Evolutionary conservation across 2,113 vertebrate genomes (phyloP), one percentile per base, ranked within the genome.

Genomic region (Acanthochromis polyacanthus): DNA sequence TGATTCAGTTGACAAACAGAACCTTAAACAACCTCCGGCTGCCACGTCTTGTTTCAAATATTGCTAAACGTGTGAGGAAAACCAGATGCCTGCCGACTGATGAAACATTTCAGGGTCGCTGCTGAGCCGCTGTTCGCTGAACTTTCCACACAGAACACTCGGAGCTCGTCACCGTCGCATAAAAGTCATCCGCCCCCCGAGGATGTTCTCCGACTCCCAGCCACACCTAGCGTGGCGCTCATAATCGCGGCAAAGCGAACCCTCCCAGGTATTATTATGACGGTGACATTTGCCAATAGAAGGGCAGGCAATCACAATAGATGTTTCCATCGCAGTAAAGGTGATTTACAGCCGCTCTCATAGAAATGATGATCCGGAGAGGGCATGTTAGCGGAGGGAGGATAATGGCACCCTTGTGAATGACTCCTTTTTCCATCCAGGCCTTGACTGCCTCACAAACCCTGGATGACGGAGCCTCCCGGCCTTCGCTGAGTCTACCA

Each of bases 221-320:
- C 66, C 8, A n/a, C 84, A 64, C 81, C 81, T 70, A 64, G 64
- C 28, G 30, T 51, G 64, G 53, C 55, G 30, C 83, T 84, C 81
- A 45, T 85, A 87, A 81, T 86, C 81, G 75, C 74, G 70, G 67
- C 30, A 62, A 68, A 73, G 76, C 62, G 20, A 71, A 43, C 14
- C 84, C 81, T 82, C 80, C 84, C 71, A 78, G 79, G 71, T 84
- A 22, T 89, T 84, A 88, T 84, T 80, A 88, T 74, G 75, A 87
- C 81, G 76, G 83, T 89, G 91, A 89, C 90, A 89, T 91, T 90
- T 88, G 71, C 84, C 87, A 82, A 85, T 57, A 71, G 88, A 89
- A 87, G 91, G 85, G 88, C 87, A 84, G 65, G 78, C 81, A 71
- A 87, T 90, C 86, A 89, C 84, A 81, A 80, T 81, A 71, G 75